Percentiles rank a stretch among this genome's conserved stretches.
These are phyloP conservation scores for Periophthalmus magnuspinnatus DNA, from an alignment of 2,797 vertebrate genomes.

Conservation along the genomic window DNA sequence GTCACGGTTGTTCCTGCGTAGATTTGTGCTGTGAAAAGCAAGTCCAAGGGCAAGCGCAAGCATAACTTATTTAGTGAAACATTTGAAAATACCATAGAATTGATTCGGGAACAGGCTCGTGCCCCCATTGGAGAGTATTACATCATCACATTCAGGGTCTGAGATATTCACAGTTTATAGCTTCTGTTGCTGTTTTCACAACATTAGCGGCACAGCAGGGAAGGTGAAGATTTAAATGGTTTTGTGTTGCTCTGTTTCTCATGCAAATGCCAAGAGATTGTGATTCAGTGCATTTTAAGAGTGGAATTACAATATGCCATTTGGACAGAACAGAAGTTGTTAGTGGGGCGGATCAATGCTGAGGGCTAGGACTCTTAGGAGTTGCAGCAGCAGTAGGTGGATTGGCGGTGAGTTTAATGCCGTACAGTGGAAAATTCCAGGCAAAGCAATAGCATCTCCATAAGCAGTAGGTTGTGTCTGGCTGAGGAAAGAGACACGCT, in stretches of 20 bases:
- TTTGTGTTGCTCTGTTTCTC: slow-evolving; percentile 9
- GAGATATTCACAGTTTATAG: slow-evolving; percentile 5
- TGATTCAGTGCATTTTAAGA: slow-evolving; percentile 8
- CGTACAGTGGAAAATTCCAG: no score
- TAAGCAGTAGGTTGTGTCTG: no score
- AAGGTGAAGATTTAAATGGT: slow-evolving; percentile 1
- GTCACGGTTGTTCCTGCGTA: background rate
- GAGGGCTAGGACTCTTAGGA: background rate
- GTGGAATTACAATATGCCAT: background rate
- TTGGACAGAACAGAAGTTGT: background rate
- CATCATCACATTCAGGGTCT: background rate
- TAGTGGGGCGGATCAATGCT: background rate
- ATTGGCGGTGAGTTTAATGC: no score
- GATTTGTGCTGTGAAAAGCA: background rate
- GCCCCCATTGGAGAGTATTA: background rate
- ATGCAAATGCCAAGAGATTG: slow-evolving; percentile 3
- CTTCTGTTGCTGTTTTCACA: slow-evolving; percentile 11
- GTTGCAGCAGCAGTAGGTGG: background rate
- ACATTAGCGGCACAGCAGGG: background rate
- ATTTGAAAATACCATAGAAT: background rate
- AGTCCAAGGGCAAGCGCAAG: background rate
- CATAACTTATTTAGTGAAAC: background rate
- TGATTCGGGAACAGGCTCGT: background rate
- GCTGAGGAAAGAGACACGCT: no score
- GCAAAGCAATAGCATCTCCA: no score